Conservation (phyloP, 2,797 vertebrate species). For the Zalophus californianus region DNA sequence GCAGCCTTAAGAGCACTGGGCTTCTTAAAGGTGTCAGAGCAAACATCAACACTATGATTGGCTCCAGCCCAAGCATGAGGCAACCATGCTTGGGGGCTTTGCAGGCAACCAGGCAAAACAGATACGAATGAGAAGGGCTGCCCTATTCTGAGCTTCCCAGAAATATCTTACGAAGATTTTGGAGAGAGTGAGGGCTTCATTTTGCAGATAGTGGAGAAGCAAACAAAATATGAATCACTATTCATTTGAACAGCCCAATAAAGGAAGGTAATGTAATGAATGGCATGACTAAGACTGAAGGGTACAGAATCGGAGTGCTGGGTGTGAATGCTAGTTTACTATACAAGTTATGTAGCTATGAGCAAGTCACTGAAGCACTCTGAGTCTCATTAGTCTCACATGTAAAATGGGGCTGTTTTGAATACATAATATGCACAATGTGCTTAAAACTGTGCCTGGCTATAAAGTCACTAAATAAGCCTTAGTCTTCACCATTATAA, state of each 20-base stretch:
- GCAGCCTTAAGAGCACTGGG: no score
- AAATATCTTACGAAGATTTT: neutral
- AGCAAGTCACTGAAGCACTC: neutral
- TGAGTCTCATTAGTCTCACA: neutral
- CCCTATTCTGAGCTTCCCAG: neutral
- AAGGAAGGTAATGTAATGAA: neutral
- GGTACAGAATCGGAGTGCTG: neutral
- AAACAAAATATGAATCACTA: neutral
- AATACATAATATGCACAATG: neutral
- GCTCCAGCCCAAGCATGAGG: neutral
- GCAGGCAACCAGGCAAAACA: neutral
- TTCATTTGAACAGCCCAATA: neutral
- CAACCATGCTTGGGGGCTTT: neutral
- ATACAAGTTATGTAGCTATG: neutral
- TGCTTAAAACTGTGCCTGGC: neutral
- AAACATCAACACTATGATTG: neutral
- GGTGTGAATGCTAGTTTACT: neutral
- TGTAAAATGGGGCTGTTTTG: neutral
- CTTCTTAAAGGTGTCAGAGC: accelerated
- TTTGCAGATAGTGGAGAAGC: neutral
- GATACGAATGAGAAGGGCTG: neutral
- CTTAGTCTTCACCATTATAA: neutral
- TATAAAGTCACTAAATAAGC: neutral
- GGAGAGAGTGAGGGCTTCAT: neutral
- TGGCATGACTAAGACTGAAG: neutral